A percentile compares a stretch with the other conserved stretches of the same genome.
These are phyloP conservation scores for Diglossa cyanea DNA, from an alignment of 2,797 vertebrate genomes.

Conservation along the genomic window DNA sequence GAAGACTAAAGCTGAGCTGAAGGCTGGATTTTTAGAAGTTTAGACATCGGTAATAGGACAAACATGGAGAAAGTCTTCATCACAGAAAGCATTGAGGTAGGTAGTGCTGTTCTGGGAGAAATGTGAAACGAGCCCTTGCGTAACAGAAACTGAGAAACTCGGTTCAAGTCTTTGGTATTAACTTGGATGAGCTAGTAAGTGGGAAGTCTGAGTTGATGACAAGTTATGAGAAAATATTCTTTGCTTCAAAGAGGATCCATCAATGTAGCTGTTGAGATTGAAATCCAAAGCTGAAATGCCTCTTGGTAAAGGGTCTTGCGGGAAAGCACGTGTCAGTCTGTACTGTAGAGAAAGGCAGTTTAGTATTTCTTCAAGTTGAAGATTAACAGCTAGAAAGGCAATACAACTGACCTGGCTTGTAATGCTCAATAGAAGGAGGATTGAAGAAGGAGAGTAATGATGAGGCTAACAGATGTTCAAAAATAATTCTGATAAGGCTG, in stretches of 20 bases:
- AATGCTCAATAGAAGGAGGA: neutral
- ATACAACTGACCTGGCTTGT: neutral
- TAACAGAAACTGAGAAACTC: neutral
- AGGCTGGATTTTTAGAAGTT: neutral
- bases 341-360: neutral
- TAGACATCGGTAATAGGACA: neutral
- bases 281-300: neutral
- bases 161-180: neutral
- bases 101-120: neutral
- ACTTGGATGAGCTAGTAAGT: neutral
- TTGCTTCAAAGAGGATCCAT: neutral
- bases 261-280: neutral
- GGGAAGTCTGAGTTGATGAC: neutral
- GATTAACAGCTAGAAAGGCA: neutral
- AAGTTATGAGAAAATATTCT: neutral
- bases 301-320: neutral
- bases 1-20: neutral
- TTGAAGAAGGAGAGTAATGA: neutral
- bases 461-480: neutral
- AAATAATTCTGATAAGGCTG: neutral
- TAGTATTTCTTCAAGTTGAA: neutral
- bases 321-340: neutral
- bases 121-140: neutral
- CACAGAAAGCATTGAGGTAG: neutral
- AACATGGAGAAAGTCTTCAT: neutral